Percentiles rank a stretch among this genome's conserved stretches.
Conservation (phyloP, 2,797 vertebrate genomes). For the Chloroceryle amazona region DNA sequence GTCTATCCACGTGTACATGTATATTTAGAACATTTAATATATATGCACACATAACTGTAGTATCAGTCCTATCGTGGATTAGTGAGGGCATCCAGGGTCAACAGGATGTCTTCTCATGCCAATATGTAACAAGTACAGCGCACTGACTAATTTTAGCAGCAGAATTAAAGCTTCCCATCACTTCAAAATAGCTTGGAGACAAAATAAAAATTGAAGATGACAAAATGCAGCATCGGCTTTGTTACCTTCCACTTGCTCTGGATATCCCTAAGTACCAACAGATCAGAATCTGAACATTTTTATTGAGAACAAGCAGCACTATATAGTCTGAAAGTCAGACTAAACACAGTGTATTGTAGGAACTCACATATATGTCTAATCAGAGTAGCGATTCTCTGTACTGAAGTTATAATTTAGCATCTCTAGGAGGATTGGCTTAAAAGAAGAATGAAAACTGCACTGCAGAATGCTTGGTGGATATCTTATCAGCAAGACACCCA, state of each 20-base stretch:
- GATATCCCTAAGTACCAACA: background rate
- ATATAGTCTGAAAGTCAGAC: background rate
- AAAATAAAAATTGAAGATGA: background rate
- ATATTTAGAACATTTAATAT: background rate
- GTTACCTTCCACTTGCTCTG: background rate
- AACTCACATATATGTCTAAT: fast-evolving
- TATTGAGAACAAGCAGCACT: background rate
- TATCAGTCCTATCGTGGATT: fast-evolving
- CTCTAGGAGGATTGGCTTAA: fast-evolving
- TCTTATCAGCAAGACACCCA: background rate
- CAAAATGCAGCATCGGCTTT: background rate
- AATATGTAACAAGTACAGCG: background rate
- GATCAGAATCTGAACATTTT: background rate
- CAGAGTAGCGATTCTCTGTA: background rate
- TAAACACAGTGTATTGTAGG: background rate
- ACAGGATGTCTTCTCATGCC: background rate
- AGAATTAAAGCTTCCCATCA: background rate
- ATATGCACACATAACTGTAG: fast-evolving
- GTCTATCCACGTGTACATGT: fast-evolving
- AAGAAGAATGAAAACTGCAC: background rate
- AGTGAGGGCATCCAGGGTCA: background rate
- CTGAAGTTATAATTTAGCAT: background rate
- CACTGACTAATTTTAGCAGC: background rate
- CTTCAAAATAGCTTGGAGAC: background rate
- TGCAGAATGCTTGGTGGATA: background rate